Evolutionary conservation across 2,888 invertebrate species (phyloP).

Genomic region (Crematogaster levior): DNA sequence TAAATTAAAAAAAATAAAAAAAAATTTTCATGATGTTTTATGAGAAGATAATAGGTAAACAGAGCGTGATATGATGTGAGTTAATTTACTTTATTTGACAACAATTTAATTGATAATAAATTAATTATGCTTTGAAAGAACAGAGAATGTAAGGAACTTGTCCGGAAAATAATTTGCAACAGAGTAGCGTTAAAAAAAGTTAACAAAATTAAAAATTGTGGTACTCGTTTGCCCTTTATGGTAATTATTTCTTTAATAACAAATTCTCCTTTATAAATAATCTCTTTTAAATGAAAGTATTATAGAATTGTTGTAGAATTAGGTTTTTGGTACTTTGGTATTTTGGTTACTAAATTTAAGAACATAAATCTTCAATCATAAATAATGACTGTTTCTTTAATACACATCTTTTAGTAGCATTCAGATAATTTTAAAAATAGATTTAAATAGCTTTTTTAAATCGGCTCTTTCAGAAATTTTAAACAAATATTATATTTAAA

Average conservation of each 20-base stretch:
- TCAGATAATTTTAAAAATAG: too few species aligned
- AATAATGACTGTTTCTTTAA: not conserved
- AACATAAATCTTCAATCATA: not conserved
- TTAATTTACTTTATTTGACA: conserved; percentile 9
- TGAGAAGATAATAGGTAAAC: not conserved
- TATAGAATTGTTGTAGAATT: too few species aligned
- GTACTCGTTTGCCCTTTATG: not conserved
- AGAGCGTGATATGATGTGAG: not conserved
- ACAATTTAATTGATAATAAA: not conserved
- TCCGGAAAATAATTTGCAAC: conserved; percentile 2
- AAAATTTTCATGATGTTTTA: not conserved
- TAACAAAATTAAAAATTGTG: not conserved
- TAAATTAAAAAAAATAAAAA: not conserved
- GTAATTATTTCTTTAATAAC: not conserved
- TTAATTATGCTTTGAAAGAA: conserved; percentile 28
- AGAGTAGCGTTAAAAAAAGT: not conserved
- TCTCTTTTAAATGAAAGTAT: not conserved
- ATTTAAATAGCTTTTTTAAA: too few species aligned
- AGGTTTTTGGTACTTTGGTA: not conserved
- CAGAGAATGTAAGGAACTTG: not conserved
- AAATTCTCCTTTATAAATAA: not conserved
- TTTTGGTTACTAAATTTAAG: too few species aligned
- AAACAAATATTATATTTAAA: too few species aligned
- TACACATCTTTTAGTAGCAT: too few species aligned
- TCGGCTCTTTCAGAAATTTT: too few species aligned